Percentiles rank a stretch among this genome's conserved stretches.
These are phyloP conservation scores for Narcine bancroftii DNA, from an alignment of 2,113 vertebrate species.

Conservation along the genomic window DNA sequence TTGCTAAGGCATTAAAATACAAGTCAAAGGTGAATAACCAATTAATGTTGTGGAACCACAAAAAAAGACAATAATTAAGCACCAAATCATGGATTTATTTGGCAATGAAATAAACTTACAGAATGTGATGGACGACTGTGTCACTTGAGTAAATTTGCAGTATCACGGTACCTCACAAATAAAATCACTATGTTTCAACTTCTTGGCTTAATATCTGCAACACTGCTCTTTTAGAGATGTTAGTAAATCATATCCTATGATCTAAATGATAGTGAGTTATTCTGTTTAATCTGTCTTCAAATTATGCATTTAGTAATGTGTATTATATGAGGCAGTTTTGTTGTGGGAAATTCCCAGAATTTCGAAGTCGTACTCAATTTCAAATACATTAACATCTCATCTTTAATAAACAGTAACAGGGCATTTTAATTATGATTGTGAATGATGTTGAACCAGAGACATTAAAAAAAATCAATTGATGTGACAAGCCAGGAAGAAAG, in stretches of 20 bases:
- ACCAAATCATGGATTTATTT: background rate
- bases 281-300: background rate
- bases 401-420: background rate
- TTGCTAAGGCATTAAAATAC: background rate
- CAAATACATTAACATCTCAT: background rate
- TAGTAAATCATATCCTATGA: background rate
- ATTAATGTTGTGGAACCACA: background rate
- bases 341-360: background rate
- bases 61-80: background rate
- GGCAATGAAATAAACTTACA: background rate
- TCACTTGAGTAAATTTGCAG: no score
- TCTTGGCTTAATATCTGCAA: background rate
- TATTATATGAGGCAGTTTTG: background rate
- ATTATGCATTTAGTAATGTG: background rate
- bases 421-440: background rate
- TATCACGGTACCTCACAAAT: background rate
- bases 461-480: background rate
- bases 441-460: background rate
- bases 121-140: background rate
- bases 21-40: background rate
- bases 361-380: background rate
- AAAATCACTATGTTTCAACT: background rate
- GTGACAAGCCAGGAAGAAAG: background rate
- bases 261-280: background rate
- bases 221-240: background rate